phyloP scores from a whole-genome alignment of 1,140 invertebrate species.

The Trachymyrmex cornetzi region DNA sequence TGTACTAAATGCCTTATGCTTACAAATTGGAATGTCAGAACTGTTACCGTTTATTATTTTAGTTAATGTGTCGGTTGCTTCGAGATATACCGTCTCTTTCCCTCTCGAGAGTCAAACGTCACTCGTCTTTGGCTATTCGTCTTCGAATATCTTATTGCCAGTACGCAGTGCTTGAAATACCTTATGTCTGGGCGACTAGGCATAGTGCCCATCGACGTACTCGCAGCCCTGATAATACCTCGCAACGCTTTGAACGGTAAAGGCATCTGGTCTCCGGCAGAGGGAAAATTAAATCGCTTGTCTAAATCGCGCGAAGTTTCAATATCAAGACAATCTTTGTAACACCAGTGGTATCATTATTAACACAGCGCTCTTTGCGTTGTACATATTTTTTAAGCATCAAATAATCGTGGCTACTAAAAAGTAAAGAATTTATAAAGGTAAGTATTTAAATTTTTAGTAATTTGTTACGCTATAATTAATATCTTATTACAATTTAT shows the following conservation, averaged over 20 bases:
- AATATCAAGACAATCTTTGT: background rate
- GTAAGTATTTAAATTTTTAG: constrained; percentile 23
- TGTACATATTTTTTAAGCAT: background rate
- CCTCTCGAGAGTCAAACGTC: background rate
- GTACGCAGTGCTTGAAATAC: constrained; percentile 77
- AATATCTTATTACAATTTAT: constrained; percentile 1
- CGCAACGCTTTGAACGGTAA: background rate
- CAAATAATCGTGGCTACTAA: background rate
- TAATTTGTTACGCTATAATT: background rate
- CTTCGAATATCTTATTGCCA: constrained; percentile 30
- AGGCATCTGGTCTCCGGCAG: background rate
- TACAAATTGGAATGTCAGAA: background rate
- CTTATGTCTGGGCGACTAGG: constrained; percentile 73
- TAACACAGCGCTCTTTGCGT: background rate
- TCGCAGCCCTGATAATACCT: constrained; percentile 56
- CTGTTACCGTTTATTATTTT: background rate
- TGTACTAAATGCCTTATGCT: background rate
- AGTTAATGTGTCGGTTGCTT: background rate
- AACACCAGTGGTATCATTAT: background rate
- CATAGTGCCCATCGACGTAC: constrained; percentile 78
- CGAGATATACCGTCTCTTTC: background rate
- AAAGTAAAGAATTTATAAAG: background rate
- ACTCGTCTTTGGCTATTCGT: constrained; percentile 13
- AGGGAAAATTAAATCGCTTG: background rate
- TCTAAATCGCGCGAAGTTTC: background rate